phyloP scores from a whole-genome alignment of 1,140 invertebrate species.

The Zaprionus lachaisei region DNA sequence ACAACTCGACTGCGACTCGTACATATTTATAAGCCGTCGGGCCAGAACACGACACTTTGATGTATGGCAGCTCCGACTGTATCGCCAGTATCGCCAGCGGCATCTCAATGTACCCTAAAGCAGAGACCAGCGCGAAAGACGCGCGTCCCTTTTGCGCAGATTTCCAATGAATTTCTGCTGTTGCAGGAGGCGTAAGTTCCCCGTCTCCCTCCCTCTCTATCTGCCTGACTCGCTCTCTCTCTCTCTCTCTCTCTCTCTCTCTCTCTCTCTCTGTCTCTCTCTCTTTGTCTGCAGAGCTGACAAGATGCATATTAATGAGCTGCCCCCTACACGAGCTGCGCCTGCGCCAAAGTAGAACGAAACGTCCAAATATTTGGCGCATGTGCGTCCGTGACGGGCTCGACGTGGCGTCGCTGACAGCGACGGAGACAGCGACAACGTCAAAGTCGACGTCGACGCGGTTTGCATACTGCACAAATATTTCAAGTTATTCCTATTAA shows the following conservation, averaged over 20 bases:
- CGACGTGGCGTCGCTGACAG: slow-evolving; percentile 21
- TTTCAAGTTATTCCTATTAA: slow-evolving; percentile 23
- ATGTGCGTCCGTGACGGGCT: slow-evolving; percentile 52
- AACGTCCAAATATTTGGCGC: slow-evolving; percentile 73
- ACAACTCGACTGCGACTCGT: slow-evolving; percentile 4
- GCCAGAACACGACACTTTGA: slow-evolving; percentile 73
- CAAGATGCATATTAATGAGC: slow-evolving; percentile 54
- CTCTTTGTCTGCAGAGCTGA: slow-evolving; percentile 20
- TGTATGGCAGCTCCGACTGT: slow-evolving; percentile 52
- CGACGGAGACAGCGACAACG: slow-evolving; percentile 17
- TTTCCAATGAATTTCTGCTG: slow-evolving; percentile 57
- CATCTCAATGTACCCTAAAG: slow-evolving; percentile 26
- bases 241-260: background rate
- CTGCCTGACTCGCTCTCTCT: background rate
- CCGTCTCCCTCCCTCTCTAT: background rate
- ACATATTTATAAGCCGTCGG: slow-evolving; percentile 68
- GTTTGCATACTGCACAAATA: slow-evolving; percentile 47
- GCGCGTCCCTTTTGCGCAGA: slow-evolving; percentile 40
- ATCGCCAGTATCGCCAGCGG: slow-evolving; percentile 33
- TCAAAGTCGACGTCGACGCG: slow-evolving; percentile 33
- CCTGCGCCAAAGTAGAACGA: slow-evolving; percentile 69
- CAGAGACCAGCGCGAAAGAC: slow-evolving; percentile 33
- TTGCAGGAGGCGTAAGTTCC: background rate
- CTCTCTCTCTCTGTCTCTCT: background rate
- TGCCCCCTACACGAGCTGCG: slow-evolving; percentile 12